Conservation (phyloP, 2,797 vertebrate genomes). For the Pipistrellus kuhlii region DNA sequence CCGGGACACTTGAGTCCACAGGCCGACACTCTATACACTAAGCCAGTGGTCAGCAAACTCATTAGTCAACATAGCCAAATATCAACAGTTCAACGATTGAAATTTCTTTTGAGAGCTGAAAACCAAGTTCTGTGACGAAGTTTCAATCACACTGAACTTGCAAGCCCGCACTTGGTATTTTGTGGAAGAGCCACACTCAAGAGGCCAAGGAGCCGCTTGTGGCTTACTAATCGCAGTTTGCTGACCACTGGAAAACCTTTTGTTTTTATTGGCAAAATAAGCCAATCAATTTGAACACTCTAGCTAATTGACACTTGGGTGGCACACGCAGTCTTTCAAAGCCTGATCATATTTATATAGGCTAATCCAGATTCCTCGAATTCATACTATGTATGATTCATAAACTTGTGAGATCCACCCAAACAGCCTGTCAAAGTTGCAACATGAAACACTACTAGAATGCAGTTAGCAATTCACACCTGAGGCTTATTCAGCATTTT, state of each 20-base stretch:
- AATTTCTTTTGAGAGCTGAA: no score
- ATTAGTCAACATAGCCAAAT: no score
- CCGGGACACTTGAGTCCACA: no score
- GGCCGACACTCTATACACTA: no score
- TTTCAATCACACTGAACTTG: no score
- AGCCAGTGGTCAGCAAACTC: no score
- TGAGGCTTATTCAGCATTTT: neutral
- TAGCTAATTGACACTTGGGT: neutral
- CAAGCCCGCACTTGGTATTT: no score
- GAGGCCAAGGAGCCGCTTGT: no score
- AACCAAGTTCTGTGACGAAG: no score
- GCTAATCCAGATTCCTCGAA: neutral
- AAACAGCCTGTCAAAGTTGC: neutral
- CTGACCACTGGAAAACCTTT: neutral
- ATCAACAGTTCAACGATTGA: no score
- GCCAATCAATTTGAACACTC: neutral
- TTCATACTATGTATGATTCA: neutral
- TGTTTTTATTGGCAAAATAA: slow-evolving; percentile 15
- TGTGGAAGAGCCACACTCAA: no score
- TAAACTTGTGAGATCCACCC: neutral
- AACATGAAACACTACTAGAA: neutral
- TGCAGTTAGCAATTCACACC: neutral
- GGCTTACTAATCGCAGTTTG: no score
- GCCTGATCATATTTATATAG: neutral
- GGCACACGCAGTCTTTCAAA: neutral